Evolutionary conservation across 2,888 invertebrate species (phyloP).

Genomic region (Rhingia rostrata): DNA sequence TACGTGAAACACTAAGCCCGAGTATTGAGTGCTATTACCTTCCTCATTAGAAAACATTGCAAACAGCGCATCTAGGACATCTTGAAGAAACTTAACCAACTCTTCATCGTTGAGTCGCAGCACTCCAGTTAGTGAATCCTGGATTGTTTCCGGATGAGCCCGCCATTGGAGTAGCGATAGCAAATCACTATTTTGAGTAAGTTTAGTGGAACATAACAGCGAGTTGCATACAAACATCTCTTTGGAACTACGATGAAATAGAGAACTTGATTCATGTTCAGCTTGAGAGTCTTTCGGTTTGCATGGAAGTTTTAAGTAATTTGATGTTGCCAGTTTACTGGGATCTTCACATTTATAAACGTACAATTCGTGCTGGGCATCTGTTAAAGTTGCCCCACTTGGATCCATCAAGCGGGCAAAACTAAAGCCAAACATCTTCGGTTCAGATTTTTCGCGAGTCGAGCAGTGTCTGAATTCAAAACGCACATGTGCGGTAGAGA

Average conservation of each 20-base stretch:
- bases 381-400: constrained; percentile 94
- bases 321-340: constrained; percentile 84
- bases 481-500: constrained; percentile 94
- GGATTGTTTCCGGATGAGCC: constrained; percentile 92
- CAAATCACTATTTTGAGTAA: constrained; percentile 97
- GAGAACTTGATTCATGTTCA: constrained; percentile 83
- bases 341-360: constrained; percentile 96
- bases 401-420: constrained; percentile 95
- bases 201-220: constrained; percentile 95
- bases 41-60: constrained; percentile 96
- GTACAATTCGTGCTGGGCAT: constrained; percentile 94
- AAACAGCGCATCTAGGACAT: constrained; percentile 96
- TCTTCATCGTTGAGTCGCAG: constrained; percentile 94
- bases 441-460: constrained; percentile 94
- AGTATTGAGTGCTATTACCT: constrained; percentile 93
- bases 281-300: constrained; percentile 85
- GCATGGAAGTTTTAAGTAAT: constrained; percentile 87
- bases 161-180: constrained; percentile 96
- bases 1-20: constrained; percentile 95
- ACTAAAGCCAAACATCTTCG: constrained; percentile 95
- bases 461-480: constrained; percentile 97
- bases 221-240: constrained; percentile 93
- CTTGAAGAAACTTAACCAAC: constrained; percentile 96
- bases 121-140: constrained; percentile 92
- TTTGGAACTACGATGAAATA: constrained; percentile 91